phyloP scores from a whole-genome alignment of 35 echinoderm and acorn worm species.

The Chiridota heheva region DNA sequence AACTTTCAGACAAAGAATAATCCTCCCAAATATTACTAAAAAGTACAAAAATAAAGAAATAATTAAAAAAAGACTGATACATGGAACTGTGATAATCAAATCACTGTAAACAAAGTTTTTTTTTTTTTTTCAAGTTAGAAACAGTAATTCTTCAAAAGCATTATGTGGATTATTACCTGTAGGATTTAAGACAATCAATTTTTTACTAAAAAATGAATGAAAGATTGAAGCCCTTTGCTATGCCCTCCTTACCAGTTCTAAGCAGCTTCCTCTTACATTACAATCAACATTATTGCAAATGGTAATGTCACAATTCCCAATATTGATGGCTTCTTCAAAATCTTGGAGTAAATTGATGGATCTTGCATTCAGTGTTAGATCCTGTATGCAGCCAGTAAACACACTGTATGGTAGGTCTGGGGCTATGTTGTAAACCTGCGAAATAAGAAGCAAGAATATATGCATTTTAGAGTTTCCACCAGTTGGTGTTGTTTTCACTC shows the following conservation, averaged over 20 bases:
- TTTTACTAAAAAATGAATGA: too few species aligned
- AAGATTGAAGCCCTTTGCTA: too few species aligned
- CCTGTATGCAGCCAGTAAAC: slow-evolving; percentile 61
- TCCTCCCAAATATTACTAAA: background rate
- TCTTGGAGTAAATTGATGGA: slow-evolving; percentile 33
- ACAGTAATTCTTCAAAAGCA: too few species aligned
- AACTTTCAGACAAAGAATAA: too few species aligned
- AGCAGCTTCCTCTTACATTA: slow-evolving; percentile 62
- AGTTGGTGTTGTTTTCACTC: too few species aligned
- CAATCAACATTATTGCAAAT: slow-evolving; percentile 66
- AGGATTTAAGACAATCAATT: too few species aligned
- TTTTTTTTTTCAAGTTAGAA: too few species aligned
- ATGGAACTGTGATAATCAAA: too few species aligned
- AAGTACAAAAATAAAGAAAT: background rate
- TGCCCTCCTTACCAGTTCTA: slow-evolving; percentile 43
- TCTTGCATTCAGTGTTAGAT: slow-evolving; percentile 42
- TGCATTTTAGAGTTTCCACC: too few species aligned
- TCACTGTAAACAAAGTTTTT: too few species aligned
- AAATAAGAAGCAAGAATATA: background rate
- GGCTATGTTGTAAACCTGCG: background rate
- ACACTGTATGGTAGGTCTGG: background rate
- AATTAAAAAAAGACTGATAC: background rate
- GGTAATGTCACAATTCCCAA: slow-evolving; percentile 57
- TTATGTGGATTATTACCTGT: too few species aligned
- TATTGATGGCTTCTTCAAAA: slow-evolving; percentile 40